Base-by-base conservation (phyloP, 2,888 invertebrate species). In the Sarcophaga rosellei region DNA sequence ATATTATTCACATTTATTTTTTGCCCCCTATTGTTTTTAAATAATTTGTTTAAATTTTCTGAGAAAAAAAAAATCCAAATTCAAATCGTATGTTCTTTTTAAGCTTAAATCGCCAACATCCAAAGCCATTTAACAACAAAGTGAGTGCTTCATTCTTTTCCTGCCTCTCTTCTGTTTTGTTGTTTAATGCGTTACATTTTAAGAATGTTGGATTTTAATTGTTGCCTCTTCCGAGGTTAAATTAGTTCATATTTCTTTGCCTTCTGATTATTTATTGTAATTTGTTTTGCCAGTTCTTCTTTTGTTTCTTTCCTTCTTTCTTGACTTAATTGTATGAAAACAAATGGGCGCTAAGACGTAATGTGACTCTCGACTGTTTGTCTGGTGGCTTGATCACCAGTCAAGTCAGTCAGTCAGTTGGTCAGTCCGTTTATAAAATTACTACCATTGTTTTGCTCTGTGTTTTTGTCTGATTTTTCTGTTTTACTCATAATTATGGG, bases 151-250 rank as follows among this genome's bases (percentile, higher is more conserved):
- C 65, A 25, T 53, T 53, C 53, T 53, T 53, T 15, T 47, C 4
- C 15, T 47, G 47, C 3, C 47, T 47, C 17, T 53, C 1, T 53
- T 53, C 4, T 53, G 1, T 17, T 21, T 25, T 73, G 4, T 25
- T 74, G 20, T 8, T 73, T 66, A 15, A 68, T 62, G 65, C 61
- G 57, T 45, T 44, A 23, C 47, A 44, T 53, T 53, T 53, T 53
- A 53, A 53, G 53, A 53, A 59, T 76, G 25, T 63, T 78, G 62
- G 57, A 57, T 72, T 72, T 78, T 62, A 74, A 78, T 69, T 78
- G 73, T 73, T 73, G 74, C 68, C 68, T 62, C 68, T 78, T 78
- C 8, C 68, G 77, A 83, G 74, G 68, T 78, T 83, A 83, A 68
- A 68, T 68, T 45, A 69, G 83, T 83, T 74, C 68, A 83, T 57